Evolutionary conservation across 1,140 invertebrate species (phyloP), one percentile per base, ranked within the genome.

Genomic region (Drosophila funebris): DNA sequence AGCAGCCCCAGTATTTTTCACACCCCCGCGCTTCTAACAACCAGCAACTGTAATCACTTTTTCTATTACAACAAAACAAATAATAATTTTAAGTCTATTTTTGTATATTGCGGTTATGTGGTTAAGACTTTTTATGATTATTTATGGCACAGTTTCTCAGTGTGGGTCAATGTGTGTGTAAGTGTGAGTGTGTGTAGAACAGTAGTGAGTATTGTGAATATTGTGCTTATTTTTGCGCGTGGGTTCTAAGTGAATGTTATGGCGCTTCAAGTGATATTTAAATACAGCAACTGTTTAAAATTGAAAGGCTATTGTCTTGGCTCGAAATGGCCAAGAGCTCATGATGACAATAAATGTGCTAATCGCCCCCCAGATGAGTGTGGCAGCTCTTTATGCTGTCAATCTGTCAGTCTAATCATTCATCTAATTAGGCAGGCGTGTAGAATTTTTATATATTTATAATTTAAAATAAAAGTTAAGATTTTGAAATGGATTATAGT

Each of bases 111-210:
- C 66, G 81, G 81, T 66, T 84, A 78, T 74, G 81, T 56, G 73
- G 77, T 76, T 73, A 73, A 62, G 63, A 77, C 66, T 82, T 60
- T 77, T 72, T 67, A 52, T 66, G 70, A 53, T 84, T 84, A 79
- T 79, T 84, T 84, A 83, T 84, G 68, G 29, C 61, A 67, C 70
- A 67, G 63, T 60, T 73, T 68, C 29, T n/a, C 33, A 43, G 11
- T 31, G 48, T 43, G 6, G 33, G 8, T 50, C 27, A 43, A 41
- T 27, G 13, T n/a, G 33, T 54, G n/a, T 9, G 43, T 52, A 33
- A 24, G 44, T 39, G 14, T 44, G 20, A 36, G 20, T 43, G 64
- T 68, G 64, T 31, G 60, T 52, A 62, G 41, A 62, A 33, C 41
- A 11, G 18, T 36, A 60, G 57, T 50, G 41, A 57, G 39, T 29